Conservation (phyloP, 2,113 vertebrate species). For the Elephas maximus region DNA sequence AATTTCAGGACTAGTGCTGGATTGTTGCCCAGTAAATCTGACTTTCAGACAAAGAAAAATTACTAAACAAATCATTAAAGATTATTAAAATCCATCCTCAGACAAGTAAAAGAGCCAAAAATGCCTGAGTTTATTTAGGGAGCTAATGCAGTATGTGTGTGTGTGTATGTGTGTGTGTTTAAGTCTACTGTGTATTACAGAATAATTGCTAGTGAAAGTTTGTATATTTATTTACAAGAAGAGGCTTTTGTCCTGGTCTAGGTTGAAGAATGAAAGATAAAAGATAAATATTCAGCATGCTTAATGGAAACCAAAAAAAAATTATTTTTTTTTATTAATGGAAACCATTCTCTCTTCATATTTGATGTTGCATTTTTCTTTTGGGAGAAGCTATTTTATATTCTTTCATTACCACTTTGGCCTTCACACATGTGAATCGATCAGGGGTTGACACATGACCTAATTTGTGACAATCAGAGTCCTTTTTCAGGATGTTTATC, state of each 20-base stretch:
- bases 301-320: background rate
- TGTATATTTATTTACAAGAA: background rate
- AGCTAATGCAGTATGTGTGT: background rate
- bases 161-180: background rate
- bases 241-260: background rate
- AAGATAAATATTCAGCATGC: background rate
- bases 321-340: background rate
- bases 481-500: background rate
- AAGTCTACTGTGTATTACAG: background rate
- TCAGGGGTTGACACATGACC: background rate
- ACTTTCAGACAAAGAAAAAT: background rate
- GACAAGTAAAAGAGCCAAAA: background rate
- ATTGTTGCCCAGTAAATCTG: background rate
- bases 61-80: background rate
- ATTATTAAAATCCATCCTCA: conserved; percentile 18
- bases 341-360: background rate
- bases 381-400: background rate
- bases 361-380: background rate
- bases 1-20: background rate
- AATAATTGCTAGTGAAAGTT: background rate
- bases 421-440: background rate
- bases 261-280: background rate
- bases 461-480: background rate
- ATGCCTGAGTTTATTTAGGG: background rate
- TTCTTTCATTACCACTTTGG: background rate